Evolutionary conservation across 2,797 vertebrate genomes (phyloP).

Genomic region (Harpagifer antarcticus): DNA sequence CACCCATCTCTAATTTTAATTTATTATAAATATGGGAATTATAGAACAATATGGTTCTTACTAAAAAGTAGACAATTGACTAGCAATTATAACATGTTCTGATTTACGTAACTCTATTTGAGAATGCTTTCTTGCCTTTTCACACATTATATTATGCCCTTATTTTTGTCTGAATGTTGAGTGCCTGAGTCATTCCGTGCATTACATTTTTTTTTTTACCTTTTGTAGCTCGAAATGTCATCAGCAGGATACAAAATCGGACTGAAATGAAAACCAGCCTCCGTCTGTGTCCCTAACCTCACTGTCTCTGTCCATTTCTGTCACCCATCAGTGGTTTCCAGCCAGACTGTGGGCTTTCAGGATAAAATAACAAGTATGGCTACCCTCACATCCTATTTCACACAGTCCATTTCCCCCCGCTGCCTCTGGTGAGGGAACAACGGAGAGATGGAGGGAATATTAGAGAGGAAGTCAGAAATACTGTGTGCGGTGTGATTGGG

Average conservation of each 20-base stretch:
- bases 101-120: background rate
- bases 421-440: slow-evolving; percentile 49
- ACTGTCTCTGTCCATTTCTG: slow-evolving; percentile 24
- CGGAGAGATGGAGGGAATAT: slow-evolving; percentile 19
- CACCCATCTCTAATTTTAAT: no score
- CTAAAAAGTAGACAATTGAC: no score
- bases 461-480: slow-evolving; percentile 41
- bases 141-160: no score
- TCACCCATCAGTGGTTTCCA: slow-evolving; percentile 42
- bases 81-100: no score
- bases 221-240: slow-evolving; percentile 13
- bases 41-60: no score
- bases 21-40: no score
- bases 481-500: slow-evolving; percentile 22
- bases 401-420: slow-evolving; percentile 63
- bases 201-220: background rate
- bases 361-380: slow-evolving; percentile 63
- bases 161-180: background rate
- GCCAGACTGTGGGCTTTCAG: slow-evolving; percentile 40
- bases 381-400: slow-evolving; percentile 67
- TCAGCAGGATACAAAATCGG: background rate
- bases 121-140: background rate
- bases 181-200: background rate
- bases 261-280: slow-evolving; percentile 3
- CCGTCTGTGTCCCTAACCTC: slow-evolving; percentile 11